Evolutionary conservation across 2,797 vertebrate species (phyloP).

Genomic region (Siniperca scherzeri): DNA sequence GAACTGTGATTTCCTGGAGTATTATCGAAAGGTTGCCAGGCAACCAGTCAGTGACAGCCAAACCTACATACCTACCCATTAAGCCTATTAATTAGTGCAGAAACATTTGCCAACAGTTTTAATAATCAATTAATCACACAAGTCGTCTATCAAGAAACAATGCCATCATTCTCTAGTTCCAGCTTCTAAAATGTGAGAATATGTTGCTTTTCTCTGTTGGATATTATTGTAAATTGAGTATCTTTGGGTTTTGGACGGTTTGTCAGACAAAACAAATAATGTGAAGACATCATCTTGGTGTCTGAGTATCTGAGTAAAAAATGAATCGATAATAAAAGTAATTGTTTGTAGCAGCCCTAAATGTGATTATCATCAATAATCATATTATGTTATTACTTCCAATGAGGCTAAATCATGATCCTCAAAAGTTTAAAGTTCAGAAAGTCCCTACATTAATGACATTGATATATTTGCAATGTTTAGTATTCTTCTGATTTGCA

Average conservation of each 20-base stretch:
- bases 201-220: not conserved
- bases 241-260: not conserved
- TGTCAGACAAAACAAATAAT: not conserved
- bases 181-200: not conserved
- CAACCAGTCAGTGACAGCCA: not conserved
- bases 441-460: not conserved
- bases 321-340: not conserved
- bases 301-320: not conserved
- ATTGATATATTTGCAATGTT: not conserved
- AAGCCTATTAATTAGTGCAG: not conserved
- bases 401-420: not conserved
- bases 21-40: too few relatives aligned
- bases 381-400: not conserved
- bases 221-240: not conserved
- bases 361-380: constrained; percentile 7
- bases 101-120: too few relatives aligned
- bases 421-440: not conserved
- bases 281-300: not conserved
- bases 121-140: not conserved
- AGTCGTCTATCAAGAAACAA: not conserved
- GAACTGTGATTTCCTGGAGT: not conserved
- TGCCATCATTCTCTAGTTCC: not conserved
- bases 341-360: not conserved
- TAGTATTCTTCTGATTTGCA: not conserved
- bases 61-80: not conserved